Percentiles rank a stretch among this genome's conserved stretches.
These are phyloP conservation scores for Cydia splendana DNA, from an alignment of 1,140 invertebrate species.

Conservation along the genomic window DNA sequence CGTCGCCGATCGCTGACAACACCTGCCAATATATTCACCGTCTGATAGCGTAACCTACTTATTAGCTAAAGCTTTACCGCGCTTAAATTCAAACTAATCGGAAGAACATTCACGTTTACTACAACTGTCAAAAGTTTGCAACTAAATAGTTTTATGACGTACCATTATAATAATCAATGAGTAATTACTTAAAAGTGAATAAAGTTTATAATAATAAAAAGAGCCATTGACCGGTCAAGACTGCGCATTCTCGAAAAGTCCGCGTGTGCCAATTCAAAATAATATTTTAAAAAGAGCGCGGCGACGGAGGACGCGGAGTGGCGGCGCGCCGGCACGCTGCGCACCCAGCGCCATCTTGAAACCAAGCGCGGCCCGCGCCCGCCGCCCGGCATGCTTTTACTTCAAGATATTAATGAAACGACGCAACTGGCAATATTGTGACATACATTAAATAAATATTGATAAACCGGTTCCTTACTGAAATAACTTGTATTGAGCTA, in stretches of 20 bases:
- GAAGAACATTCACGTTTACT: neutral
- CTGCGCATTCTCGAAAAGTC: constrained; percentile 27
- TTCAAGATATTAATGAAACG: constrained; percentile 50
- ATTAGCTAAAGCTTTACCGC: neutral
- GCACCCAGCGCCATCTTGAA: constrained; percentile 73
- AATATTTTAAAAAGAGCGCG: constrained; percentile 72
- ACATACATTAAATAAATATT: neutral
- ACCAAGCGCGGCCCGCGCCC: constrained; percentile 52
- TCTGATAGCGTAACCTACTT: constrained; percentile 23
- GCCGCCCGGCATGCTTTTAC: constrained; percentile 69
- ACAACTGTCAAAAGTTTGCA: constrained; percentile 5
- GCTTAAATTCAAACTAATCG: neutral
- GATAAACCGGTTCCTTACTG: neutral
- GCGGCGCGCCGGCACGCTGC: constrained; percentile 75
- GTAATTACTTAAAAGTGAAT: neutral
- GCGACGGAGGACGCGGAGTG: constrained; percentile 57
- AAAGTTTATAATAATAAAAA: neutral
- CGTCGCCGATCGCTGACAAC: constrained; percentile 46
- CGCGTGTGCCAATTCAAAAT: constrained; percentile 30
- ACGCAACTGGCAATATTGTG: constrained; percentile 43
- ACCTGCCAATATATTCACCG: constrained; percentile 26
- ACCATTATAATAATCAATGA: neutral
- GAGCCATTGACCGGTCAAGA: constrained; percentile 13
- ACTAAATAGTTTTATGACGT: neutral
- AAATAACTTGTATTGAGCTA: neutral